Conservation (phyloP, 2,888 invertebrate species). For the Megastigmus dorsalis region DNA sequence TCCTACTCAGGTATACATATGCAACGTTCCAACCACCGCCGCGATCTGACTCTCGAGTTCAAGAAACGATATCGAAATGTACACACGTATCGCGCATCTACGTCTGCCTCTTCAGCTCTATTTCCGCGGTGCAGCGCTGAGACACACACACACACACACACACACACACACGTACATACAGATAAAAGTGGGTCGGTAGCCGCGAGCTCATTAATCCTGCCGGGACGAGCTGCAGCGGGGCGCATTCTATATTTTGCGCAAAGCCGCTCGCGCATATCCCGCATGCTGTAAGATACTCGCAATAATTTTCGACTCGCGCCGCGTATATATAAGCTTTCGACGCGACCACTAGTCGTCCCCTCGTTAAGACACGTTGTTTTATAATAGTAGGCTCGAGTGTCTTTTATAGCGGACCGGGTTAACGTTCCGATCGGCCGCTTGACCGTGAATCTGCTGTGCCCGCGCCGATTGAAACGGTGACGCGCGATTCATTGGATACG, state of each 20-base stretch:
- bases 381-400: not conserved
- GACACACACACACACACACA: too few species aligned
- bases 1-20: too few species aligned
- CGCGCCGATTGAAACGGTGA: constrained; percentile 15
- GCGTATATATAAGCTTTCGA: too few species aligned
- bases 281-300: too few species aligned
- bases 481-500: not conserved
- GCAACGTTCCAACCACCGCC: too few species aligned
- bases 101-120: constrained; percentile 57
- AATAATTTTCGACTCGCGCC: not conserved
- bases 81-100: too few species aligned
- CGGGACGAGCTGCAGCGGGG: not conserved
- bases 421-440: constrained; percentile 37
- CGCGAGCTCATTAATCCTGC: not conserved
- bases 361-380: too few species aligned
- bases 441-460: constrained; percentile 31
- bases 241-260: not conserved
- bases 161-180: too few species aligned
- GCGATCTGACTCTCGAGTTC: too few species aligned
- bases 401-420: not conserved
- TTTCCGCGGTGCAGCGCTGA: constrained; percentile 63
- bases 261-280: too few species aligned
- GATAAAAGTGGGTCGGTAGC: constrained; percentile 63
- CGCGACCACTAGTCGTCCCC: not conserved
- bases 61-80: too few species aligned